Percentiles rank a stretch among this genome's conserved stretches.
Evolutionary conservation across 1,140 invertebrate genomes (phyloP).

Genomic region (Macrobrachium nipponense): DNA sequence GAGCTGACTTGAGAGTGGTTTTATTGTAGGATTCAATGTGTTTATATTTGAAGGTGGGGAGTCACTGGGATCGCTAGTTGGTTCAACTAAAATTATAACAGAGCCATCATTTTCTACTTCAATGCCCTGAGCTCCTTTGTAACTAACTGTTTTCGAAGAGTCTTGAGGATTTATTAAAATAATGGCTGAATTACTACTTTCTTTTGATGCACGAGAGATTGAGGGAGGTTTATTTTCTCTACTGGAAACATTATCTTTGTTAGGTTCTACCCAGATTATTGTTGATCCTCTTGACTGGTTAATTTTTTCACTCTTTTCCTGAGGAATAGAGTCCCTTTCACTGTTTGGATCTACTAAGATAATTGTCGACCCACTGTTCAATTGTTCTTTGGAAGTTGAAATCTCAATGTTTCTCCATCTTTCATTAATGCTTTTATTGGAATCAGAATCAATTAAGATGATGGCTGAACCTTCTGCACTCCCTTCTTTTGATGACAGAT

Average conservation of each 20-base stretch:
- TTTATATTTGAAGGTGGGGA: neutral
- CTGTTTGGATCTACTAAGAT: too few relatives aligned
- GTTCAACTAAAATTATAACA: conserved; percentile 25
- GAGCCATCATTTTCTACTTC: neutral
- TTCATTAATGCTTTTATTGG: neutral
- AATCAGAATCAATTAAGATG: neutral
- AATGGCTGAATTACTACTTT: neutral
- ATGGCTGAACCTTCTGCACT: neutral
- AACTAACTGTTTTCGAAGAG: neutral
- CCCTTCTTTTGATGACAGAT: neutral
- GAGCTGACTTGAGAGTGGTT: conserved; percentile 3
- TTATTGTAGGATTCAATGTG: conserved; percentile 11
- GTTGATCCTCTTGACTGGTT: neutral
- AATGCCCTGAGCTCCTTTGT: neutral
- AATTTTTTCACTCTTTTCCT: too few relatives aligned
- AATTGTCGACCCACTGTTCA: too few relatives aligned
- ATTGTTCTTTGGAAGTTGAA: too few relatives aligned
- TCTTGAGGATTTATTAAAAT: conserved; percentile 6
- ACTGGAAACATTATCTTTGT: neutral
- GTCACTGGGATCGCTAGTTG: neutral
- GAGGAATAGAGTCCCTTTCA: too few relatives aligned
- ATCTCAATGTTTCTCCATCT: too few relatives aligned
- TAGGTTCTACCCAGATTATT: neutral
- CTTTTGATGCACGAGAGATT: too few relatives aligned
- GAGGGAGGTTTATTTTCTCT: neutral